Percentiles rank a stretch among this genome's conserved stretches.
Evolutionary conservation across 2,113 vertebrate genomes (phyloP).

Genomic region (Nerophis ophidion): DNA sequence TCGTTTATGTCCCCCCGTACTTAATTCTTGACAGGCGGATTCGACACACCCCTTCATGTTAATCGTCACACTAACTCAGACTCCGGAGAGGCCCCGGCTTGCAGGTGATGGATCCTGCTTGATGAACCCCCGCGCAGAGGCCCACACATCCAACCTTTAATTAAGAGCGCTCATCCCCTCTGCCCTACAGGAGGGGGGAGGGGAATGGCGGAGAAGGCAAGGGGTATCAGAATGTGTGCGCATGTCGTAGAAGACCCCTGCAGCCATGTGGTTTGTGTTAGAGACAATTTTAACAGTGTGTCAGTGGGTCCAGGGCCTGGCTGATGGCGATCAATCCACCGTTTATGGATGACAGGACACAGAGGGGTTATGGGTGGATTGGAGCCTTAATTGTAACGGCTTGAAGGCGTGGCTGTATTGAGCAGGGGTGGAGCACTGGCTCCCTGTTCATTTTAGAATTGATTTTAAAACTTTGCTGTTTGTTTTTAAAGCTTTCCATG

Average conservation of each 20-base stretch:
- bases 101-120: slow-evolving; percentile 57
- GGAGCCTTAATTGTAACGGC: slow-evolving; percentile 23
- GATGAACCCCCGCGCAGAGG: slow-evolving; percentile 41
- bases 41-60: slow-evolving; percentile 29
- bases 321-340: slow-evolving; percentile 70
- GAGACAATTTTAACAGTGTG: slow-evolving; percentile 68
- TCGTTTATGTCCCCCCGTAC: slow-evolving; percentile 17
- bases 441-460: too few species aligned
- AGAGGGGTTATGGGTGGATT: slow-evolving; percentile 45
- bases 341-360: slow-evolving; percentile 60
- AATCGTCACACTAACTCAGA: slow-evolving; percentile 46
- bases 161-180: slow-evolving; percentile 66
- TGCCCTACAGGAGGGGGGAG: slow-evolving; percentile 27
- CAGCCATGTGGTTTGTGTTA: slow-evolving; percentile 72
- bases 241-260: slow-evolving; percentile 39
- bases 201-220: slow-evolving; percentile 7
- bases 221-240: slow-evolving; percentile 18
- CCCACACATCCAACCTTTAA: slow-evolving; percentile 67
- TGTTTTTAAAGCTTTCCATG: too few species aligned
- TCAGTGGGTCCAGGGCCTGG: slow-evolving; percentile 53
- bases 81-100: slow-evolving; percentile 35
- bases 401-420: background rate
- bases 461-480: too few species aligned
- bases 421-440: slow-evolving; percentile 1
- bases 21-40: slow-evolving; percentile 16